Evolutionary conservation across 1,140 invertebrate species (phyloP).

Genomic region (Plectus sambesii): DNA sequence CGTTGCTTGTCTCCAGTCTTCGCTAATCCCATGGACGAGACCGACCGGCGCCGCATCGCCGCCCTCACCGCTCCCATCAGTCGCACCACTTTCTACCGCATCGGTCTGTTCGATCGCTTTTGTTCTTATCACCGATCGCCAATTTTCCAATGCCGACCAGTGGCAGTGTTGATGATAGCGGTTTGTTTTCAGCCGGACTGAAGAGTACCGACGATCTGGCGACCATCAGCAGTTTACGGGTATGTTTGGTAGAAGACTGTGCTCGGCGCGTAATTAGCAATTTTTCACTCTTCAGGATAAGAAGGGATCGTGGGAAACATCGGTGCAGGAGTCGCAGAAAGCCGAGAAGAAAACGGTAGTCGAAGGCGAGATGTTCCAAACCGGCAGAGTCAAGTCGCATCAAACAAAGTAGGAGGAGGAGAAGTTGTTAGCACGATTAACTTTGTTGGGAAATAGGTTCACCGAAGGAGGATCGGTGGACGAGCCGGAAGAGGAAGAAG

Average conservation of each 20-base stretch:
- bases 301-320: conserved; percentile 38
- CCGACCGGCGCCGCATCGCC: not conserved
- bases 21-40: not conserved
- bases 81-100: not conserved
- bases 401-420: not conserved
- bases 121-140: not conserved
- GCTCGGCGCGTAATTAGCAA: not conserved
- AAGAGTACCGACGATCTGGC: conserved; percentile 37
- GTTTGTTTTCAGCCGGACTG: conserved; percentile 29
- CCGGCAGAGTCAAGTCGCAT: not conserved
- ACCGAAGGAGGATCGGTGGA: conserved; percentile 20
- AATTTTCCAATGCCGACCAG: not conserved
- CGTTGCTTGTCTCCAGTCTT: not conserved
- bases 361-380: conserved; percentile 1
- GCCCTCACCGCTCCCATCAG: not conserved
- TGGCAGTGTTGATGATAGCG: not conserved
- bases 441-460: not conserved
- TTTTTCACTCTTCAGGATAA: conserved; percentile 23
- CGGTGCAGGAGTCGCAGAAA: conserved; percentile 28
- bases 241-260: too few species aligned
- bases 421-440: conserved; percentile 17
- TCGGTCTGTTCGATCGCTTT: not conserved
- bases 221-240: conserved; percentile 26
- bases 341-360: conserved; percentile 24
- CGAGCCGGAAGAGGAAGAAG: conserved; percentile 27